Evolutionary conservation across 2,113 vertebrate species (phyloP), one percentile per base, ranked within the genome.

Genomic region (Ibidorhyncha struthersii): DNA sequence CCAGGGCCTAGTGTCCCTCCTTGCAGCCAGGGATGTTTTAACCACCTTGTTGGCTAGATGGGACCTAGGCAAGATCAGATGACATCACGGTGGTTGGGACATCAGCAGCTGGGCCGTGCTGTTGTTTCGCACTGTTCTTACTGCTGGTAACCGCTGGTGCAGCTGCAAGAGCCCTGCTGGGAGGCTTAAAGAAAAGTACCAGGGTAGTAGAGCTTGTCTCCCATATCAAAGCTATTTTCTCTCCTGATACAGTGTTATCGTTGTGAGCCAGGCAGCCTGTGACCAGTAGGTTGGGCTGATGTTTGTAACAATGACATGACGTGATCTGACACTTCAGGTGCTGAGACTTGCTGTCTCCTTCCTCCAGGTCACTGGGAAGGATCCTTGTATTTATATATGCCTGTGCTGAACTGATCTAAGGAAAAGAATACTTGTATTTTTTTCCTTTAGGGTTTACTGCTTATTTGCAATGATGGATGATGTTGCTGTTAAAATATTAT

Each of bases 261-360:
- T 30, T 50, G 61, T 66, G 65, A 94, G 41, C 47, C 53, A 41
- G 49, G 32, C 72, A 61, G 36, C 22, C 77, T 87, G 77, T 74
- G 61, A 59, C 32, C 43, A 16, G n/a, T 30, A 55, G 61, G 16
- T 53, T 88, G 67, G 71, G 62, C 19, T 86, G 74, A 91, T 88
- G 38, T 69, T 79, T 93, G 58, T 79, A 40, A 20, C 7, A 26
- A 22, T 87, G 82, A 85, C 18, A 15, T 41, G 74, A 73, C 86
- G 67, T 23, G 85, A 58, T 88, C 55, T 78, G 78, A 71, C 55
- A 63, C 47, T n/a, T 84, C 32, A 9, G 3, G 14, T 30, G 69
- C 40, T 81, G 69, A 74, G 82, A 65, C 74, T 90, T 74, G 40
- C 65, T 62, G 58, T 65, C 36, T 63, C 61, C 81, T 90, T 93